These are phyloP conservation scores for Empidonax traillii DNA, from an alignment of 2,113 vertebrate species.

Conservation along the genomic window DNA sequence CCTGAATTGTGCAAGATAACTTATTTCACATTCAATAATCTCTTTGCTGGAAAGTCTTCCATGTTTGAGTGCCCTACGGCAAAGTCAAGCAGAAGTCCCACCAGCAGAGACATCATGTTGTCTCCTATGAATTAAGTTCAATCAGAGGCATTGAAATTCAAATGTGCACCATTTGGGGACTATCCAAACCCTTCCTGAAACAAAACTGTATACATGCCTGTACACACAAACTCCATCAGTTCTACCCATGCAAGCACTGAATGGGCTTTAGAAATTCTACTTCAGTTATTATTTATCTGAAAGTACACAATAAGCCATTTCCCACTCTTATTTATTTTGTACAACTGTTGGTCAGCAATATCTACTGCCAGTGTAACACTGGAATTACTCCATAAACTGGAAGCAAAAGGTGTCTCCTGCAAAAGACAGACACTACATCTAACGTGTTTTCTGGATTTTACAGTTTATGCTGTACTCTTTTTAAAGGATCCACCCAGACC, in stretches of 20 bases:
- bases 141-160: background rate
- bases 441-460: background rate
- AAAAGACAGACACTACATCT: background rate
- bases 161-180: background rate
- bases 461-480: background rate
- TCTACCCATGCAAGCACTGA: background rate
- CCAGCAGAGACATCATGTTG: background rate
- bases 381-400: background rate
- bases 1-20: background rate
- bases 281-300: background rate
- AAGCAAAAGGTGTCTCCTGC: background rate
- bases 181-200: background rate
- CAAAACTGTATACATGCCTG: background rate
- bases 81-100: background rate
- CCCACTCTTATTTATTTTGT: background rate
- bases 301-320: background rate
- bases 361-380: background rate
- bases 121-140: background rate
- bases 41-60: background rate
- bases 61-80: background rate
- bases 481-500: background rate
- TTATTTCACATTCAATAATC: background rate
- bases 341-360: background rate
- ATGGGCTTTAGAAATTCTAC: background rate
- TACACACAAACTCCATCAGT: background rate